Base-by-base conservation (phyloP, 2,888 invertebrate species). In the Odiellus spinosus region DNA sequence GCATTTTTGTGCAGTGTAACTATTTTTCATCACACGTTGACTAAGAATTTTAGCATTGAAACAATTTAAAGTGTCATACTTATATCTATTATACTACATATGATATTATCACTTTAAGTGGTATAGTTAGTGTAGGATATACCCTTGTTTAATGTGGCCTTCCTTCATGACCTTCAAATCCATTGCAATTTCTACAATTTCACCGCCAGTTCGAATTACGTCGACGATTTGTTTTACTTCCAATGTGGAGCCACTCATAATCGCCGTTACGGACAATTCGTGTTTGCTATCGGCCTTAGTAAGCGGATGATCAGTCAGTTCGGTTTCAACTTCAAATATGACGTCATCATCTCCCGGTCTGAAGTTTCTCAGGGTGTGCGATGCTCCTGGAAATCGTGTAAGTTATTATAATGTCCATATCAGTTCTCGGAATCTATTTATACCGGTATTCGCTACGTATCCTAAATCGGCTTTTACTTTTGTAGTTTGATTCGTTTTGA, bases 271-370 rank as follows among this genome's bases (percentile, higher is more conserved):
- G 14, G 35, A 48, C 6, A 56, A 35, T 3, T 41, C 40, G 34
- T 52, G 51, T 12, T 41, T 36, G 15, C 43, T 21, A 12, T 48
- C 52, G 32, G 55, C 49, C 12, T 48, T 44, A 0, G 52, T 53
- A n/a, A 47, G n/a, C 10, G 53, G 53, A 43, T 56, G 56, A 43
- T 56, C 56, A 5, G 51, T 48, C 46, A 56, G 44, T 34, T 56
- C 55, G 1, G 50, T 51, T 26, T 48, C 43, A 4, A 52, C 53
- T 42, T 56, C 53, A 12, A 56, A 45, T n/a, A 49, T 53, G 17
- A 56, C 34, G 33, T 54, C 53, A 21, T 55, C 55, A 34, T 55
- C 52, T 4, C 53, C 55, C 20, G 51, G 40, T 34, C 48, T 32
- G 2, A 46, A 46, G 47, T 50, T 52, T 34, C 46, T 51, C 53